Evolutionary conservation across 2,888 invertebrate genomes (phyloP), one percentile per base, ranked within the genome.

Genomic region (Apocheima hispidaria): DNA sequence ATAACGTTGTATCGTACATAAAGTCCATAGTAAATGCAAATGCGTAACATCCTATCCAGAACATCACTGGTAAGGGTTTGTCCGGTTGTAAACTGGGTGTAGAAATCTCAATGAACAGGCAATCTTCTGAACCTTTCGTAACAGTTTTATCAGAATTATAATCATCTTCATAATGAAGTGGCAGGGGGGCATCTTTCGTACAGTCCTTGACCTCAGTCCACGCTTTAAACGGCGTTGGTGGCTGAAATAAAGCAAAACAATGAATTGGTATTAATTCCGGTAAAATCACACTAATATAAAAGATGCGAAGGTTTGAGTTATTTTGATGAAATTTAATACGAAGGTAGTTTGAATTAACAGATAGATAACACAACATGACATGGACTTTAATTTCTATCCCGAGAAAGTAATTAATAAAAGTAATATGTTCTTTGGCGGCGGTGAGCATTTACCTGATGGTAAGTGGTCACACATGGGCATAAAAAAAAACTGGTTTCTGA

Each of bases 11-110:
- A 61, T 93, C 92, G 57, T 82, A 83, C n/a, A 78, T 63, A 9
- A 74, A 61, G 56, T 91, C 90, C 35, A 84, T 66, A 40, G 77
- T 77, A 43, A 66, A 70, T 23, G 78, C 55, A 70, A 84, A 93
- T 23, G 75, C 78, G 64, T 77, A 91, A 48, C 88, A 82, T 58
- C 93, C 92, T 52, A 93, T 86, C 88, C 90, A 93, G 63, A 93
- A 90, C 90, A 93, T 90, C 2, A 93, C 93, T 23, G 94, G 93
- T 69, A 88, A 71, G 14, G 74, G 83, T 66, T 90, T 79, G 0
- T 80, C 73, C 4, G 87, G 81, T 35, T 80, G 75, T 9, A 87
- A 66, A 61, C 74, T 82, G 63, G 87, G 86, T 30, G 87, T 83
- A 26, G 79, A 80, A 12, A 93, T 73, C 69, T 92, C 88, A 36